These are phyloP conservation scores for Sylvilagus bachmani DNA, from an alignment of 2,113 vertebrate species.

Conservation along the genomic window DNA sequence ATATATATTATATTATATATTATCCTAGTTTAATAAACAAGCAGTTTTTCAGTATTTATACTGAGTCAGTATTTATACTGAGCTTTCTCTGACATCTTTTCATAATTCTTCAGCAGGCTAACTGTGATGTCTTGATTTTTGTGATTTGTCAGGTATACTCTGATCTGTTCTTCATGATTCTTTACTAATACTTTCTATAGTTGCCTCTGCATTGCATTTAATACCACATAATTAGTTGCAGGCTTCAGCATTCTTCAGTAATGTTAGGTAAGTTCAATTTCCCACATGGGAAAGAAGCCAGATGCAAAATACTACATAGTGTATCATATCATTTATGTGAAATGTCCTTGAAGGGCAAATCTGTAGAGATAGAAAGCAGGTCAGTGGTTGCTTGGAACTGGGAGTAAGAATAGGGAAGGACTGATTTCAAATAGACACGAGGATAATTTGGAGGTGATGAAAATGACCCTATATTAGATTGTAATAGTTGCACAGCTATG, in stretches of 20 bases:
- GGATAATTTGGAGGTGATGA: not conserved
- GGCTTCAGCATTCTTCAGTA: not conserved
- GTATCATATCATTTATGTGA: not conserved
- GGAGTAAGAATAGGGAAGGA: not conserved
- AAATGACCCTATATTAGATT: not conserved
- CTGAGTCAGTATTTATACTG: not conserved
- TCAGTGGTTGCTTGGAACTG: not conserved
- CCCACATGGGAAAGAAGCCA: not conserved
- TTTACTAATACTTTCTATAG: not conserved
- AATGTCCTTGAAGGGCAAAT: slow-evolving; percentile 10
- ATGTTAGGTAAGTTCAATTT: not conserved
- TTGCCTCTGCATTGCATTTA: not conserved
- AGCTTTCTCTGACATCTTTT: not conserved
- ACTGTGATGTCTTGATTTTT: not conserved
- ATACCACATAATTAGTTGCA: not conserved
- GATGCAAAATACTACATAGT: not conserved
- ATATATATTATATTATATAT: no score
- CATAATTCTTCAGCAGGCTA: not conserved
- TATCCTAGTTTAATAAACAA: not conserved
- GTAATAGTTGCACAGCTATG: not conserved
- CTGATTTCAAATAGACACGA: not conserved
- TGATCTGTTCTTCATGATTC: not conserved
- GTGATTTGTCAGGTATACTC: not conserved
- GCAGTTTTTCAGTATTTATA: not conserved
- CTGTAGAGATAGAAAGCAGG: not conserved